A percentile compares a stretch with the other conserved stretches of the same genome.
Evolutionary conservation across 2,113 vertebrate species (phyloP).

Genomic region (Carassius carassius): DNA sequence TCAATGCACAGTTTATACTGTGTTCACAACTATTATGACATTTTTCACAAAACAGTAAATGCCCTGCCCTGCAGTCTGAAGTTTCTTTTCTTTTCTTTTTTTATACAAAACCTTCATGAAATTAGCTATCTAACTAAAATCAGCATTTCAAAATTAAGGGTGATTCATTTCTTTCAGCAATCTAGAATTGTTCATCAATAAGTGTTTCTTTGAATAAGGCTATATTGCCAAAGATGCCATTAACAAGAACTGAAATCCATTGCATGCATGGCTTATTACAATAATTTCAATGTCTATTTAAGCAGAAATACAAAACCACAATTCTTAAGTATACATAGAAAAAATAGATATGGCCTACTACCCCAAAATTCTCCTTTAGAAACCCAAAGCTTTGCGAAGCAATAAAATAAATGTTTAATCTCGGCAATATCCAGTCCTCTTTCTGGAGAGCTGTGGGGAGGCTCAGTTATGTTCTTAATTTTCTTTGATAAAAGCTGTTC

Average conservation of each 20-base stretch:
- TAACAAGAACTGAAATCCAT: background rate
- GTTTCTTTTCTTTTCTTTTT: background rate
- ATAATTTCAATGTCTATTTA: background rate
- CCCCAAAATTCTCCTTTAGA: background rate
- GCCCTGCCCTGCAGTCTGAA: background rate
- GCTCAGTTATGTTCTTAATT: background rate
- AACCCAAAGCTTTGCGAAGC: slow-evolving; percentile 23
- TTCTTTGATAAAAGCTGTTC: background rate
- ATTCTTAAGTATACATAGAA: slow-evolving; percentile 7
- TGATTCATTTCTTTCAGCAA: background rate
- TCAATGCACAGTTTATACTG: slow-evolving; percentile 43
- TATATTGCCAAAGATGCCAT: background rate
- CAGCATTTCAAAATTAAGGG: slow-evolving; percentile 4
- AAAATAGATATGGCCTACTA: slow-evolving; percentile 5
- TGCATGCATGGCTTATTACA: background rate
- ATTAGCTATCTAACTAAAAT: background rate
- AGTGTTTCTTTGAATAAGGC: background rate
- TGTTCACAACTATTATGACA: slow-evolving; percentile 21
- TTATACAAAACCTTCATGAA: slow-evolving; percentile 19
- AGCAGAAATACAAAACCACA: slow-evolving; percentile 2
- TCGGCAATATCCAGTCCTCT: slow-evolving; percentile 10
- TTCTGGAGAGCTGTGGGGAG: background rate
- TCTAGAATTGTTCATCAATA: background rate
- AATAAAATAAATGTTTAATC: background rate
- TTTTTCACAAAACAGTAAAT: slow-evolving; percentile 14